Evolutionary conservation across 2,888 invertebrate species (phyloP).

Genomic region (Hoplodrina ambigua): DNA sequence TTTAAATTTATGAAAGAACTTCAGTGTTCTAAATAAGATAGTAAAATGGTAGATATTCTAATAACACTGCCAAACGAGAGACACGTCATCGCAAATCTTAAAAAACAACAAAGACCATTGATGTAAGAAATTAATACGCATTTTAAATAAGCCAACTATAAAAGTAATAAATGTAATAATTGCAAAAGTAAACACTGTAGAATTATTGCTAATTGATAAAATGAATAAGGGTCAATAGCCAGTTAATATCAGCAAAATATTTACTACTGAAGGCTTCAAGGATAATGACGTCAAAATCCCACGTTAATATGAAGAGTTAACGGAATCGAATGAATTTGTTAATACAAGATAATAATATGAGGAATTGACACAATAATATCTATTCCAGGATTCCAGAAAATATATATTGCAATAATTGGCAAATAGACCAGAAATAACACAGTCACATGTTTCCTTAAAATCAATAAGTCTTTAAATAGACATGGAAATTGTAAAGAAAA

Average conservation of each 20-base stretch:
- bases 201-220: slow-evolving; percentile 27
- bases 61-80: neutral
- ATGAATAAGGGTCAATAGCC: slow-evolving; percentile 5
- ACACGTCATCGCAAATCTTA: neutral
- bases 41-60: neutral
- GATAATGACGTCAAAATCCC: neutral
- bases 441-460: slow-evolving; percentile 33
- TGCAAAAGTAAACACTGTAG: slow-evolving; percentile 12
- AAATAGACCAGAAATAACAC: slow-evolving; percentile 35
- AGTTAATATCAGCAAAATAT: slow-evolving; percentile 20
- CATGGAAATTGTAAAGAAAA: slow-evolving; percentile 34
- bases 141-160: neutral
- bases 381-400: slow-evolving; percentile 17
- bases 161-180: neutral
- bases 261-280: neutral
- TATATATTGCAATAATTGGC: slow-evolving; percentile 49
- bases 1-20: slow-evolving; percentile 37
- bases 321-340: neutral
- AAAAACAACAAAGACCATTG: neutral
- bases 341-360: slow-evolving; percentile 11
- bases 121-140: neutral
- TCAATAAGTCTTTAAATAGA: slow-evolving; percentile 35
- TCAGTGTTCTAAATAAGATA: neutral
- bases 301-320: slow-evolving; percentile 5
- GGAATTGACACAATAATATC: neutral